Evolutionary conservation across 2,797 vertebrate genomes (phyloP).

Genomic region (Gadopsis bispinosus): DNA sequence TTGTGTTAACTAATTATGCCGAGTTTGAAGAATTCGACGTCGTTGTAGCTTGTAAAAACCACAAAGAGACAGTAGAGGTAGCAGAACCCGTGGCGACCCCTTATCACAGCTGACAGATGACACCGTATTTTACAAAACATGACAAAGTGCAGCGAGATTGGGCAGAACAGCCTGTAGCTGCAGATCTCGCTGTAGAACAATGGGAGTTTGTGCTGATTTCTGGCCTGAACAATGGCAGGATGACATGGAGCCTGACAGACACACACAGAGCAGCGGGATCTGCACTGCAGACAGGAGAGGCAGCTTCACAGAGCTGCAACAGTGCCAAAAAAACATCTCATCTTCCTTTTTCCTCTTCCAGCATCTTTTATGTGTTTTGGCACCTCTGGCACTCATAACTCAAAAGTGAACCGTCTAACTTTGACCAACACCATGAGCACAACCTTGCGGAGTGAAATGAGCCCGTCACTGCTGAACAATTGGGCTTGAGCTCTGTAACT

Average conservation of each 20-base stretch:
- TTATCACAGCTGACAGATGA: constrained; percentile 52
- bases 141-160: constrained; percentile 71
- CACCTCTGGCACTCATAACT: constrained; percentile 74
- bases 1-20: constrained; percentile 23
- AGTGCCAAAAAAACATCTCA: constrained; percentile 72
- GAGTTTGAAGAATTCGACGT: constrained; percentile 25
- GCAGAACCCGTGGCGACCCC: constrained; percentile 26
- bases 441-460: constrained; percentile 47
- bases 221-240: constrained; percentile 83
- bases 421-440: constrained; percentile 55
- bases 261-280: constrained; percentile 70
- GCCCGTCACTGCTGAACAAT: constrained; percentile 28
- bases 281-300: constrained; percentile 67
- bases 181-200: constrained; percentile 77
- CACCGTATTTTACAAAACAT: constrained; percentile 67
- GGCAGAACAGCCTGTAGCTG: constrained; percentile 62
- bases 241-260: constrained; percentile 81
- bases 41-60: constrained; percentile 9
- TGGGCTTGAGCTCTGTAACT: constrained; percentile 32
- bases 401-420: constrained; percentile 69
- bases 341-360: constrained; percentile 75
- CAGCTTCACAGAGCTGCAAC: constrained; percentile 60
- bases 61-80: constrained; percentile 20
- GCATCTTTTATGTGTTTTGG: constrained; percentile 77
- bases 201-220: constrained; percentile 76